Evolutionary conservation across 2,797 vertebrate species (phyloP), one percentile per base, ranked within the genome.

Genomic region (Pampus argenteus): DNA sequence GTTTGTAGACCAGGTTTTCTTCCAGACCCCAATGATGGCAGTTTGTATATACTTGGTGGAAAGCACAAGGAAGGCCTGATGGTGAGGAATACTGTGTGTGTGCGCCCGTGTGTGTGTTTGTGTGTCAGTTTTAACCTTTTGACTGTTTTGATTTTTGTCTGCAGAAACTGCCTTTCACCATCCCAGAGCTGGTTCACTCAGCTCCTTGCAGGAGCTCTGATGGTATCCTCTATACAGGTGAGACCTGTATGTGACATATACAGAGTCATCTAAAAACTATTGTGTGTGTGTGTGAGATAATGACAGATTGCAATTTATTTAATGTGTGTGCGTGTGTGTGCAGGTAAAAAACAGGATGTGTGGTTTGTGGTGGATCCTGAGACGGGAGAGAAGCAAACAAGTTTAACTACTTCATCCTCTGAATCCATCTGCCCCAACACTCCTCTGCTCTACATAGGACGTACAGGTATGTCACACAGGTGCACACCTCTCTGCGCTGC

Each of bases 151-250:
- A n/a, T 86, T n/a, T 86, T n/a, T 57, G 2, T 78, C 65, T 86
- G 34, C 89, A 97, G 96, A 97, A 96, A 91, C 89, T 97, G 40
- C 98, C 98, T 0, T 99, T 99, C 88, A 99, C 97, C 79, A 98
- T 99, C 90, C 98, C 96, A 0, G 97, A 99, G 82, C 93, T 99
- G 92, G 98, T 99, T 7, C 98, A 98, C 25, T 96, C 97, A 0
- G 98, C 98, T n/a, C 98, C 98, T 0, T 99, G 98, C 87, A 95
- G 96, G 82, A 97, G 97, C 74, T 99, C 98, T 0, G 97, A 99
- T 4, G 98, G 97, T 0, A 88, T 99, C 22, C 95, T 99, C 51
- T 99, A 99, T 76, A 99, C 97, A 0, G 97, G 98, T 99, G 79
- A 81, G 85, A 25, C 4, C 0, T 34, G 48, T 49, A 47, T 42